These are phyloP conservation scores for Typhlichthys subterraneus DNA, from an alignment of 2,797 vertebrate species.

Conservation along the genomic window DNA sequence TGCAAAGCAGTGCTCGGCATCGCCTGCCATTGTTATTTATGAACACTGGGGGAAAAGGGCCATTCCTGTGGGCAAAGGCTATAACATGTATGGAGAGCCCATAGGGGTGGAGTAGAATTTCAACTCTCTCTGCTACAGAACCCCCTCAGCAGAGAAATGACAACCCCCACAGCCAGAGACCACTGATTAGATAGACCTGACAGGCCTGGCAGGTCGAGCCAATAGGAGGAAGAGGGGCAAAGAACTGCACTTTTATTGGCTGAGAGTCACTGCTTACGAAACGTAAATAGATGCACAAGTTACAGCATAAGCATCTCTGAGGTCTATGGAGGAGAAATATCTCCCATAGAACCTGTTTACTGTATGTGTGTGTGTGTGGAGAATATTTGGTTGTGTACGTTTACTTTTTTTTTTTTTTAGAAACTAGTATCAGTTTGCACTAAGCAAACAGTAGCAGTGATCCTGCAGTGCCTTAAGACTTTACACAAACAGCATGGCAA, in stretches of 20 bases:
- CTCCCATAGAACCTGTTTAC: slow-evolving; percentile 15
- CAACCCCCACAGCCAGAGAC: slow-evolving; percentile 15
- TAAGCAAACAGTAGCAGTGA: slow-evolving; percentile 58
- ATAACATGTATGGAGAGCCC: slow-evolving; percentile 13
- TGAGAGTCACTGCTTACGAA: slow-evolving; percentile 37
- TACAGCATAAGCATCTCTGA: slow-evolving; percentile 22
- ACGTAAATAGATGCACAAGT: slow-evolving; percentile 30
- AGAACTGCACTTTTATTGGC: slow-evolving; percentile 9
- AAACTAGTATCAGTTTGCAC: slow-evolving; percentile 40
- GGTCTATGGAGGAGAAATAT: slow-evolving; percentile 10
- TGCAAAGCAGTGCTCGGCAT: slow-evolving; percentile 33
- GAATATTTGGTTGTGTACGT: slow-evolving; percentile 7
- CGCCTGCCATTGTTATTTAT: slow-evolving; percentile 35
- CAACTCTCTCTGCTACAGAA: slow-evolving; percentile 22
- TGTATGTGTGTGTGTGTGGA: slow-evolving; percentile 11
- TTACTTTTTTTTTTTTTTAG: slow-evolving; percentile 36
- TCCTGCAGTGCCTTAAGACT: slow-evolving; percentile 16
- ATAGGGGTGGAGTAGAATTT: slow-evolving; percentile 25
- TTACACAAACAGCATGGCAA: slow-evolving; percentile 23
- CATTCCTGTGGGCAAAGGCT: slow-evolving; percentile 66
- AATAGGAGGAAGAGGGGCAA: slow-evolving; percentile 30
- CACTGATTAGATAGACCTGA: slow-evolving; percentile 38
- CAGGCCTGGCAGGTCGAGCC: slow-evolving; percentile 30
- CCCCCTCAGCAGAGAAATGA: slow-evolving; percentile 24
- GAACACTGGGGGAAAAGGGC: slow-evolving; percentile 54